phyloP scores from a whole-genome alignment of 2,888 invertebrate species.

The Dicycla oo region DNA sequence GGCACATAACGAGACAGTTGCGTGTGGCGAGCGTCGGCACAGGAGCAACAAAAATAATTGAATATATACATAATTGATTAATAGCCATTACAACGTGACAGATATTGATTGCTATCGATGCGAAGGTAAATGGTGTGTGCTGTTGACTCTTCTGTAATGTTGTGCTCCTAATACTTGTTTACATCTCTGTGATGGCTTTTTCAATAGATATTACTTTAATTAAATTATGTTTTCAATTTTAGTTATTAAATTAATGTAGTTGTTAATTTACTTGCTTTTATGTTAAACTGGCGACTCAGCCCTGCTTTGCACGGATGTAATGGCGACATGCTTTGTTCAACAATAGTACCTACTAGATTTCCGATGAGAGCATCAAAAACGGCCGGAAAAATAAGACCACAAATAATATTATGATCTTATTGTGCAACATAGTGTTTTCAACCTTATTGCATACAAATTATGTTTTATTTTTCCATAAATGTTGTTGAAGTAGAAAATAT shows the following conservation, averaged over 20 bases:
- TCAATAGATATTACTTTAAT: conserved; percentile 6
- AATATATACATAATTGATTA: conserved; percentile 63
- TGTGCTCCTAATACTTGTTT: conserved; percentile 33
- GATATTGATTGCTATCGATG: conserved; percentile 62
- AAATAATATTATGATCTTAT: too few species aligned
- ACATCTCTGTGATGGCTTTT: conserved; percentile 20
- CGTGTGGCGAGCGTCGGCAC: conserved; percentile 44
- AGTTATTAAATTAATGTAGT: not conserved
- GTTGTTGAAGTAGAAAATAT: too few species aligned
- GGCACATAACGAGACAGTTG: conserved; percentile 56
- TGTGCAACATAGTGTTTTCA: too few species aligned
- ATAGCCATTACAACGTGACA: conserved; percentile 60
- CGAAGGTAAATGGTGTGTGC: conserved; percentile 34
- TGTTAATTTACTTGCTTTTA: not conserved
- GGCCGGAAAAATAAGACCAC: too few species aligned
- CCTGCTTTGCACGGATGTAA: too few species aligned
- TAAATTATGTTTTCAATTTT: not conserved
- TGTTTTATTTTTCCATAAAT: too few species aligned
- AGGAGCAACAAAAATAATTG: conserved; percentile 61
- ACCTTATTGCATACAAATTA: too few species aligned
- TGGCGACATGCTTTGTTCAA: too few species aligned
- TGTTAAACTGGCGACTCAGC: not conserved
- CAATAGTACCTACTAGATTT: too few species aligned
- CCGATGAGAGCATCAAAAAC: too few species aligned
- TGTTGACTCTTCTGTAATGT: conserved; percentile 50